phyloP scores from a whole-genome alignment of 2,797 vertebrate genomes.

The Lophius americanus region DNA sequence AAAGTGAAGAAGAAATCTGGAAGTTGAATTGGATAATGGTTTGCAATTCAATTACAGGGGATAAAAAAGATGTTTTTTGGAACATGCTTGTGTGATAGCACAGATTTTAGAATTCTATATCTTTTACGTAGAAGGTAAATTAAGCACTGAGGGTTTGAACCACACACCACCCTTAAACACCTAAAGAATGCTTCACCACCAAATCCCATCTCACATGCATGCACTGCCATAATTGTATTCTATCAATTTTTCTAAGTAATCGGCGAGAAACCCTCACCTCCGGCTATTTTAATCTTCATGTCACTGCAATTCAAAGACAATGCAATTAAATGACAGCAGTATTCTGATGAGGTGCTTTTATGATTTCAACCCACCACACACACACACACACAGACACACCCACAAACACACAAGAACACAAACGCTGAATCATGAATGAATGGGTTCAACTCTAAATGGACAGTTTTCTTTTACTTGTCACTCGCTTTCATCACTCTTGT shows the following conservation, averaged over 20 bases:
- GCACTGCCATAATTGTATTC: constrained; percentile 71
- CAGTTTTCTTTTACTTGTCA: constrained; percentile 30
- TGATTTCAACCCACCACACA: constrained; percentile 7
- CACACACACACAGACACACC: constrained; percentile 8
- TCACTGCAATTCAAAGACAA: constrained; percentile 54
- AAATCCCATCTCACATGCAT: constrained; percentile 69
- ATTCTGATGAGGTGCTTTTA: constrained; percentile 55
- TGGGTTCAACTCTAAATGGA: constrained; percentile 15
- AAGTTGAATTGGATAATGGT: constrained; percentile 41
- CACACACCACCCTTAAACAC: constrained; percentile 32
- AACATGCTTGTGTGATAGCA: constrained; percentile 14
- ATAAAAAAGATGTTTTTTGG: constrained; percentile 29
- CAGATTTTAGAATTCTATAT: constrained; percentile 55
- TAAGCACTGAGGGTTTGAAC: constrained; percentile 37
- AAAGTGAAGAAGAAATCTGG: constrained; percentile 28
- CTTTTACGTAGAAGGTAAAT: constrained; percentile 56
- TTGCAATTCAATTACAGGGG: constrained; percentile 19
- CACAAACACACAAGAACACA: constrained; percentile 11
- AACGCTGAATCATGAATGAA: constrained; percentile 31
- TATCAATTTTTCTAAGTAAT: constrained; percentile 55
- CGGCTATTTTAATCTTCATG: constrained; percentile 57
- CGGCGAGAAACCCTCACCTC: constrained; percentile 48
- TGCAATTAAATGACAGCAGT: constrained; percentile 59
- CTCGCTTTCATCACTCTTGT: constrained; percentile 3
- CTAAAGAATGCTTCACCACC: constrained; percentile 46